Base-by-base conservation (phyloP, 2,113 vertebrate species). In the Cyprinus carpio region DNA sequence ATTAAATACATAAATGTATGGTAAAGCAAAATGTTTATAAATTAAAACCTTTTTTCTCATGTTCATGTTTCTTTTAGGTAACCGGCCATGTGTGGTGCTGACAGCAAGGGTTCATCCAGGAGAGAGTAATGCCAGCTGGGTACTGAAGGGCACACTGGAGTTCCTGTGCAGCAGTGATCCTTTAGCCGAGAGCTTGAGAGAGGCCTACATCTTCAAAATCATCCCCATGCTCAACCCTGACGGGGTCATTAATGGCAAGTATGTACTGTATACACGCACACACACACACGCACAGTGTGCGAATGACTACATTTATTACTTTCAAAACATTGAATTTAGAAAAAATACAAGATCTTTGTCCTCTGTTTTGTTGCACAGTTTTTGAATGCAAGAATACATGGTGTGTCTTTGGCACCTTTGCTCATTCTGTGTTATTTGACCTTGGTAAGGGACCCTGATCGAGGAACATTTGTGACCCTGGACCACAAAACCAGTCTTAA, bases 141-240 rank as follows among this genome's bases (percentile, higher is more conserved):
- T 98, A 72, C 97, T 98, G 96, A 98, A 97, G 91, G 98, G 98
- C 0, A 95, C 96, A 1, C 86, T 99, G 91, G 97, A 97, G 89
- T 99, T 98, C 87, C 94, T 99, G 3, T 93, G 95, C 89, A 96
- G 97, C 86, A 88, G 1, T 0, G 95, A 97, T 56, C 95, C 95
- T 0, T 94, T 95, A 67, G 97, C 98, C 4, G 91, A 94, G 87
- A 96, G 95, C 78, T 90, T 99, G 85, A 88, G 97, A 75, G 96
- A 97, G 78, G 94, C 93, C n/a, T 99, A 96, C 82, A 94, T 99
- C 91, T 99, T 99, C 92, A 98, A 98, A 91, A 88, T 99, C 64
- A 90, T 99, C 85, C 98, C 98, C 54, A 98, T 99, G 96, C 95
- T 99, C 51, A 99, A 98, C 86, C 97, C 97, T 0, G 97, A 99